Conservation (phyloP, 2,113 vertebrate species). For the Apodemus sylvaticus region DNA sequence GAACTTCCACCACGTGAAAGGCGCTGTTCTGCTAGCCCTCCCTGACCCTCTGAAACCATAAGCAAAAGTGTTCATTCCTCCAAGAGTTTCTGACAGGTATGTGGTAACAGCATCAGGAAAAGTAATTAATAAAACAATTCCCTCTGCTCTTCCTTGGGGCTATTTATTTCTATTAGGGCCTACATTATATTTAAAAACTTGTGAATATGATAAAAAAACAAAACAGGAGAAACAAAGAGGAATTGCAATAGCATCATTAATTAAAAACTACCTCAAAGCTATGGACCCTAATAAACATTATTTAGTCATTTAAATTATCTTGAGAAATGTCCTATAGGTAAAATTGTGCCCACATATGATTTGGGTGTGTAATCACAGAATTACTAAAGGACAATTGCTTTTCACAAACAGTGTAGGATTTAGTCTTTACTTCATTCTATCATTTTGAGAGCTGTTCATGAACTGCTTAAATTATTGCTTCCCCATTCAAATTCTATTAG, state of each 20-base stretch:
- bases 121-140: neutral
- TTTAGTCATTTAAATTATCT: neutral
- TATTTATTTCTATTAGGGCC: neutral
- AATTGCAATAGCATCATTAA: neutral
- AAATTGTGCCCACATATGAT: neutral
- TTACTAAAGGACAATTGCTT: neutral
- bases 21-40: neutral
- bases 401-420: neutral
- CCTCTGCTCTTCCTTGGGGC: neutral
- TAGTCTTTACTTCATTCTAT: neutral
- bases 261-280: neutral
- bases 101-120: neutral
- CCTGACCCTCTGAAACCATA: neutral
- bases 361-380: neutral
- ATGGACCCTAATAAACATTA: neutral
- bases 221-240: neutral
- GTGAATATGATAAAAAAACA: neutral
- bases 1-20: neutral
- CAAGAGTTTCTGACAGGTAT: neutral
- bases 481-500: neutral
- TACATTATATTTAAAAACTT: conserved; percentile 6
- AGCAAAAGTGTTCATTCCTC: neutral
- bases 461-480: conserved; percentile 15
- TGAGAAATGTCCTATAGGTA: neutral
- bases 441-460: neutral